Evolutionary conservation across 2,888 invertebrate genomes (phyloP), one percentile per base, ranked within the genome.

Genomic region (Drosophila dives): DNA sequence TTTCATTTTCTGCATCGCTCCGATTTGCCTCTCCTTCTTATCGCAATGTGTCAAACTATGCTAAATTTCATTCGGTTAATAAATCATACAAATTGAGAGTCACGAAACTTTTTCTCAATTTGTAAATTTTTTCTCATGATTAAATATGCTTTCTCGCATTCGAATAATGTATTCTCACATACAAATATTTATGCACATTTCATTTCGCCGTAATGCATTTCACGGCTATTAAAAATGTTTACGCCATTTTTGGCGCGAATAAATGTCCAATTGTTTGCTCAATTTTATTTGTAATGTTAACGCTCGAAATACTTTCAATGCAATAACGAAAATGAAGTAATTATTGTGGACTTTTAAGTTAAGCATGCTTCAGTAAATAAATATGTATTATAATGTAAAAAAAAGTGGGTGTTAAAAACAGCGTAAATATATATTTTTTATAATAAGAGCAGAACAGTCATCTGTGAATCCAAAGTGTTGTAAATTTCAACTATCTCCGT

Each of bases 31-130:
- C 32, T 54, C 53, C 29, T 26, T 12, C 80, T 90, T 91, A 91
- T 88, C 89, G 82, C 75, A 82, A 81, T 77, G 76, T 91, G 91
- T 82, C 90, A 88, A 86, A 82, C 73, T 80, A 72, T 77, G 69
- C 55, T 20, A 78, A 80, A 77, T 84, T 79, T 71, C 70, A 74
- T 78, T 82, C 12, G 8, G 71, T 73, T 69, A 78, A 90, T 86
- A 86, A 83, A 86, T 86, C 83, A 80, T 23, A 12, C 50, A 38
- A 42, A 56, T 29, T 38, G 42, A 58, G 58, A 63, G 15, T 33
- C 26, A 23, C 11, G 17, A 50, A 74, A 75, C 55, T 64, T 72
- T 10, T 20, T 33, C 34, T 53, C 20, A 62, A 33, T 12, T 26
- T 3, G 17, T 20, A 42, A 33, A 42, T 12, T 50, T 36, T 0